A percentile compares a stretch with the other conserved stretches of the same genome.
Conservation (phyloP, 2,888 invertebrate species). For the Cheilosia grossa region DNA sequence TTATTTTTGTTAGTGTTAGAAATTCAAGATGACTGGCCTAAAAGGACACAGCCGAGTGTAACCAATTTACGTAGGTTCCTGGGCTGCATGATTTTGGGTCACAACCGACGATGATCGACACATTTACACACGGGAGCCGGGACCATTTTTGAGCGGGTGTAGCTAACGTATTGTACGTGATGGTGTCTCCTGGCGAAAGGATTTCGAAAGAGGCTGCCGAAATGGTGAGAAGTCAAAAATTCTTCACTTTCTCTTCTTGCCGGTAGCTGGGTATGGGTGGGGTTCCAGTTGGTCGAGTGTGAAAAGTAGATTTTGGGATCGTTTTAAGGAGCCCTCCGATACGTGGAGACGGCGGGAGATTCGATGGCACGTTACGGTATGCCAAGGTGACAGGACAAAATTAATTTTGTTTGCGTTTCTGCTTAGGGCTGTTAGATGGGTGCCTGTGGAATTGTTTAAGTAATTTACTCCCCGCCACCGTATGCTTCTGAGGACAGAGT, state of each 20-base stretch:
- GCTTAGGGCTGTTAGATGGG: constrained; percentile 6
- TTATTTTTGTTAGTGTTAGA: constrained; percentile 53
- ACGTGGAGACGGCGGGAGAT: background rate
- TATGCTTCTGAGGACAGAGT: constrained; percentile 19
- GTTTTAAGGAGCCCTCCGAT: constrained; percentile 23
- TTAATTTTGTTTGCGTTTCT: constrained; percentile 69
- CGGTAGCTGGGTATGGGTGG: background rate
- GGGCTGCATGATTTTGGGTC: constrained; percentile 64
- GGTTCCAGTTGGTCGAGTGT: constrained; percentile 56
- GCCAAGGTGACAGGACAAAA: constrained; percentile 63
- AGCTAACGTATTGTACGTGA: constrained; percentile 60
- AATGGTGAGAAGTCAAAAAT: constrained; percentile 65
- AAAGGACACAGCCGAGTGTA: constrained; percentile 44
- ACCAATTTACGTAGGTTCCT: constrained; percentile 47
- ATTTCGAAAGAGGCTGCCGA: constrained; percentile 47
- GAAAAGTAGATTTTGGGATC: constrained; percentile 58
- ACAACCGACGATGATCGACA: constrained; percentile 67
- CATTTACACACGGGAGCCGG: constrained; percentile 44
- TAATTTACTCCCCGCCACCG: constrained; percentile 65
- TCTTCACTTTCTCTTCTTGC: constrained; percentile 36
- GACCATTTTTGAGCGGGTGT: background rate
- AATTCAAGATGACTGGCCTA: constrained; percentile 49
- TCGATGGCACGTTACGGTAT: constrained; percentile 30
- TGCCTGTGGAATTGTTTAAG: constrained; percentile 51
- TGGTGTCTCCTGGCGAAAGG: constrained; percentile 51